phyloP scores from a whole-genome alignment of 1,140 invertebrate genomes.

The Drosophila sp. region DNA sequence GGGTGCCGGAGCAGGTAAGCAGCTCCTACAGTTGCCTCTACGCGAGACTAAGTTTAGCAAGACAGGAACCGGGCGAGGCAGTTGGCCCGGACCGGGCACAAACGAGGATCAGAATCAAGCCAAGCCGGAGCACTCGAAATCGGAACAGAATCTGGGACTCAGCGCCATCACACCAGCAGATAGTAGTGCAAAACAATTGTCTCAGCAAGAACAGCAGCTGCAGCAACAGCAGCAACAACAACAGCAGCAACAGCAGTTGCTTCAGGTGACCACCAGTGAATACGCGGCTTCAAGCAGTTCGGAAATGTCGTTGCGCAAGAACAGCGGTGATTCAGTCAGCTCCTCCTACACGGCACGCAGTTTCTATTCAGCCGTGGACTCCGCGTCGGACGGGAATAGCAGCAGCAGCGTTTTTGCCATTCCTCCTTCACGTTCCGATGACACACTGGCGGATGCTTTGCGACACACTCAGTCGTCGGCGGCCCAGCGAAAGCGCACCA shows the following conservation, averaged over 20 bases:
- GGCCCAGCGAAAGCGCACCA: conserved; percentile 82
- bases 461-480: conserved; percentile 59
- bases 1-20: conserved; percentile 54
- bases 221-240: conserved; percentile 59
- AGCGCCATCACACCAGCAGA: conserved; percentile 73
- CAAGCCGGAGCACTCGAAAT: conserved; percentile 90
- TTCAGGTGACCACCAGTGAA: conserved; percentile 84
- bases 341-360: conserved; percentile 72
- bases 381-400: conserved; percentile 59
- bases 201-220: conserved; percentile 11
- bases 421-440: conserved; percentile 90
- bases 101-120: conserved; percentile 71
- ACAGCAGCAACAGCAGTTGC: conserved; percentile 81
- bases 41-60: conserved; percentile 90
- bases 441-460: conserved; percentile 87
- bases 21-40: conserved; percentile 88
- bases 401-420: conserved; percentile 83
- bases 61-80: conserved; percentile 89
- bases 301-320: conserved; percentile 85
- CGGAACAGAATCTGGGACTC: conserved; percentile 89
- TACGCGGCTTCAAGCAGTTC: conserved; percentile 67
- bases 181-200: conserved; percentile 6
- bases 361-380: conserved; percentile 71
- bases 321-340: conserved; percentile 85
- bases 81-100: conserved; percentile 92